These are phyloP conservation scores for Myioborus melanocephalus DNA, from an alignment of 2,797 vertebrate species.

Conservation along the genomic window DNA sequence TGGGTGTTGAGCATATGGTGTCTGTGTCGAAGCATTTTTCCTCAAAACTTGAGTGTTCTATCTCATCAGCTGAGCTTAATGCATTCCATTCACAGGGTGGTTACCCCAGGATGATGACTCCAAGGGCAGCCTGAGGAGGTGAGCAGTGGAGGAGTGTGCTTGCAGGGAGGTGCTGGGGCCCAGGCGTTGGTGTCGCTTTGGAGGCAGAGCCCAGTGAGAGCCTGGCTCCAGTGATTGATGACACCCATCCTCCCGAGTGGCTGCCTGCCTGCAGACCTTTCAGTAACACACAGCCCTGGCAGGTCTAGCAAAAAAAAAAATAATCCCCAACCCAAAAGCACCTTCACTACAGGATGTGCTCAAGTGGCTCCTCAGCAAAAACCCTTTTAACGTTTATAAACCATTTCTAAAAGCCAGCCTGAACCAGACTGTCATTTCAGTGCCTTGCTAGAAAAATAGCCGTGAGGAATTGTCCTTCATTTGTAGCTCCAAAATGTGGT, in stretches of 20 bases:
- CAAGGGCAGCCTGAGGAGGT: neutral
- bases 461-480: neutral
- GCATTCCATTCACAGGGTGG: neutral
- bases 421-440: neutral
- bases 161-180: neutral
- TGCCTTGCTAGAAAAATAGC: neutral
- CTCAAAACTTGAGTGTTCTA: neutral
- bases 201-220: accelerated
- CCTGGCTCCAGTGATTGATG: neutral
- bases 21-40: neutral
- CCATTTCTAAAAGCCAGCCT: neutral
- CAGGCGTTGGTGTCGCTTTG: accelerated
- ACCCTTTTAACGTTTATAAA: neutral
- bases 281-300: neutral
- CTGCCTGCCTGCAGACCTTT: neutral
- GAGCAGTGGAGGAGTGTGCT: neutral
- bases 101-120: neutral
- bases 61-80: neutral
- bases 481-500: neutral
- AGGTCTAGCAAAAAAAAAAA: neutral
- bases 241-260: neutral
- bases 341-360: neutral
- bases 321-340: neutral
- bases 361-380: neutral
- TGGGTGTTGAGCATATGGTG: neutral